Evolutionary conservation across 1,140 invertebrate species (phyloP).

Genomic region (Aphidius ervi): DNA sequence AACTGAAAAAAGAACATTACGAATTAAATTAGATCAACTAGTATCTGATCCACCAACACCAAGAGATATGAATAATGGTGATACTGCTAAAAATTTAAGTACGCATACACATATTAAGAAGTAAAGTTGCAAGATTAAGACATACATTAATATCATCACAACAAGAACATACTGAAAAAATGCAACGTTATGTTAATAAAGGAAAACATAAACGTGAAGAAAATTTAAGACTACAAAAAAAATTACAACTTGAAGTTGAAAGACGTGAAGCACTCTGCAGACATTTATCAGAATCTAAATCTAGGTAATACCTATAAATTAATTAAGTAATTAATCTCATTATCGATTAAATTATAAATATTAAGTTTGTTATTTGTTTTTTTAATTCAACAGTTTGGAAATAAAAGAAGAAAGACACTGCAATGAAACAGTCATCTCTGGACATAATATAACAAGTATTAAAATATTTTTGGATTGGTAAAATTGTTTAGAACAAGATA

Average conservation of each 20-base stretch:
- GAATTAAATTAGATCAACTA: conserved; percentile 92
- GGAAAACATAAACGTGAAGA: conserved; percentile 93
- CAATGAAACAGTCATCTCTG: conserved; percentile 74
- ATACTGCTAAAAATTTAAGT: conserved; percentile 86
- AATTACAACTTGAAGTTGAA: conserved; percentile 91
- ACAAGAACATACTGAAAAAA: conserved; percentile 84
- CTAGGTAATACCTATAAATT: too few species aligned
- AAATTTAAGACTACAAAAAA: conserved; percentile 88
- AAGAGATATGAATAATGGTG: conserved; percentile 82
- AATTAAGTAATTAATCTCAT: too few species aligned
- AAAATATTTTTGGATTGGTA: too few species aligned
- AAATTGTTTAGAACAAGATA: too few species aligned
- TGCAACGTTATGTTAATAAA: conserved; percentile 89
- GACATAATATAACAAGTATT: conserved; percentile 54
- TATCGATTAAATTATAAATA: too few species aligned
- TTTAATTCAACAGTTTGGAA: conserved; percentile 68
- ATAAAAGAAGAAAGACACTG: conserved; percentile 97
- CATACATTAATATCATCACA: conserved; percentile 65
- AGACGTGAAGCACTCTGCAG: conserved; percentile 88
- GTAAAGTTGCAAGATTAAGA: conserved; percentile 83
- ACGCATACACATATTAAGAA: conserved; percentile 88
- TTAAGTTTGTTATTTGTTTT: too few species aligned
- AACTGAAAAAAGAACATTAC: conserved; percentile 88
- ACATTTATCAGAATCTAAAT: conserved; percentile 95
- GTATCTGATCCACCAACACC: conserved; percentile 89